A percentile compares a stretch with the other conserved stretches of the same genome.
Conservation (phyloP, 1,140 invertebrate species). For the Pemphigus obesinymphae region DNA sequence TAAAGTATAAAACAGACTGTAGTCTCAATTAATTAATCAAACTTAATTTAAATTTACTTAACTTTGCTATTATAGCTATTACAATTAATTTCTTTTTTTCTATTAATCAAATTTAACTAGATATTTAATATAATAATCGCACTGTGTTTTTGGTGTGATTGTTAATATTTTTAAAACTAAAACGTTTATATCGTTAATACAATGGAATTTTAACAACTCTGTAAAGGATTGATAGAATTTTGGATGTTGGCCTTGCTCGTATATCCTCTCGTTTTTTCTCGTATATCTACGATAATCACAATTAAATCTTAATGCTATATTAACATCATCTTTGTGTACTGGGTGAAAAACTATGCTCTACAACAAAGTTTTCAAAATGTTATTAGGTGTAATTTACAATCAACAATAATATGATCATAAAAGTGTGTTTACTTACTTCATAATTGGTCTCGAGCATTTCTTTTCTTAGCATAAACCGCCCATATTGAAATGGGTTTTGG, state of each 20-base stretch:
- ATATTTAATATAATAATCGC: conserved; percentile 6
- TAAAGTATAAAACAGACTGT: no score
- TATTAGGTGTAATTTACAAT: not conserved
- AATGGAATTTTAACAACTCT: not conserved
- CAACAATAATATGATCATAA: not conserved
- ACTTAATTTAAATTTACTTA: no score
- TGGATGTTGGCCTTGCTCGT: not conserved
- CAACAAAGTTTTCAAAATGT: not conserved
- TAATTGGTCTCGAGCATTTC: not conserved
- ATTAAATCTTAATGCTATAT: not conserved
- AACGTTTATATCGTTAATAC: not conserved
- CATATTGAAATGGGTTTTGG: not conserved
- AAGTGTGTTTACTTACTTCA: not conserved
- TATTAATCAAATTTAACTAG: not conserved
- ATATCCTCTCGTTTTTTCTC: no score
- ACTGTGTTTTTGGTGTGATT: not conserved
- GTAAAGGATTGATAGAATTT: not conserved
- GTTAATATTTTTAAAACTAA: not conserved
- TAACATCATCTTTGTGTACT: not conserved
- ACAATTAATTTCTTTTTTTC: no score
- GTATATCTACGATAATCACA: no score
- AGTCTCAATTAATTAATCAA: no score
- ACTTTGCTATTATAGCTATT: no score
- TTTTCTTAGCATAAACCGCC: not conserved
- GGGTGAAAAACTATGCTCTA: not conserved